Evolutionary conservation across 2,113 vertebrate genomes (phyloP).

Genomic region (Xenopus tropicalis): UCB_Xtro_10.0 CM004447.2:124820001-124820500

Average conservation of each 20-base stretch:
- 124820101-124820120: too few relatives aligned
- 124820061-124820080: too few relatives aligned
- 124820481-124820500: slow-evolving; percentile 29
- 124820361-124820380: slow-evolving; percentile 31
- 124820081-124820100: too few relatives aligned
- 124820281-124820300: slow-evolving; percentile 40
- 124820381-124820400: slow-evolving; percentile 42
- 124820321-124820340: slow-evolving; percentile 46
- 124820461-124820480: slow-evolving; percentile 42
- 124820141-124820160: background rate
- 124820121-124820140: too few relatives aligned
- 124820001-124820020: too few relatives aligned
- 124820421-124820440: slow-evolving; percentile 33
- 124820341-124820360: slow-evolving; percentile 43
- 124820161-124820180: background rate
- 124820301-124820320: slow-evolving; percentile 43
- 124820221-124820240: slow-evolving; percentile 24
- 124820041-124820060: too few relatives aligned
- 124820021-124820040: too few relatives aligned
- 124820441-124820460: slow-evolving; percentile 43
- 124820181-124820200: slow-evolving; percentile 13
- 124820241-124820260: slow-evolving; percentile 33
- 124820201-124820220: slow-evolving; percentile 8
- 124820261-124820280: slow-evolving; percentile 41
- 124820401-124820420: slow-evolving; percentile 33